Conservation (phyloP, 2,888 invertebrate genomes). For the Graphium colonna region DNA sequence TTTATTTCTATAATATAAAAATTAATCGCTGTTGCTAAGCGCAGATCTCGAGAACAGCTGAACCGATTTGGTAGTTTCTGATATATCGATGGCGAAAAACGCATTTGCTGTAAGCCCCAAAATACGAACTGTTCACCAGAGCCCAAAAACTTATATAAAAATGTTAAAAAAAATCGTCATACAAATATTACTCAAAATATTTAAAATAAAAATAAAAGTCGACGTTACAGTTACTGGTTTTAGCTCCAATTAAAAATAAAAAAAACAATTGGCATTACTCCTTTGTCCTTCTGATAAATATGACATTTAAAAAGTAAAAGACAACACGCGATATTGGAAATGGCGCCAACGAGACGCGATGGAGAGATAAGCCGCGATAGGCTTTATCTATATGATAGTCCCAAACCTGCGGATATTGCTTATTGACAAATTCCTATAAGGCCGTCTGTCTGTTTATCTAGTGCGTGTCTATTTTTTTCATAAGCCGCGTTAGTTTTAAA, state of each 20-base stretch:
- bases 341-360: conserved; percentile 13
- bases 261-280: neutral
- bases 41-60: too few species aligned
- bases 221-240: too few species aligned
- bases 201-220: neutral
- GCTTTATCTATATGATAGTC: conserved; percentile 12
- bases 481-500: too few species aligned
- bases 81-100: too few species aligned
- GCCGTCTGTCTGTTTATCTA: too few species aligned
- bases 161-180: neutral
- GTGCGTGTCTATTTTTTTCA: too few species aligned
- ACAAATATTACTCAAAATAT: neutral
- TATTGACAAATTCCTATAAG: neutral
- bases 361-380: conserved; percentile 14
- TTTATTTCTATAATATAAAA: too few species aligned
- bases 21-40: too few species aligned
- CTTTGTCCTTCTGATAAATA: conserved; percentile 5
- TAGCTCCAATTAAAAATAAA: neutral
- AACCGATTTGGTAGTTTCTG: too few species aligned
- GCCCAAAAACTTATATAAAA: too few species aligned
- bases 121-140: too few species aligned
- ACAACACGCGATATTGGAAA: neutral
- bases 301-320: conserved; percentile 1
- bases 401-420: neutral
- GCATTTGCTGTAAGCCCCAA: too few species aligned